phyloP scores from a whole-genome alignment of 2,797 vertebrate species.

The Cuculus canorus region DNA sequence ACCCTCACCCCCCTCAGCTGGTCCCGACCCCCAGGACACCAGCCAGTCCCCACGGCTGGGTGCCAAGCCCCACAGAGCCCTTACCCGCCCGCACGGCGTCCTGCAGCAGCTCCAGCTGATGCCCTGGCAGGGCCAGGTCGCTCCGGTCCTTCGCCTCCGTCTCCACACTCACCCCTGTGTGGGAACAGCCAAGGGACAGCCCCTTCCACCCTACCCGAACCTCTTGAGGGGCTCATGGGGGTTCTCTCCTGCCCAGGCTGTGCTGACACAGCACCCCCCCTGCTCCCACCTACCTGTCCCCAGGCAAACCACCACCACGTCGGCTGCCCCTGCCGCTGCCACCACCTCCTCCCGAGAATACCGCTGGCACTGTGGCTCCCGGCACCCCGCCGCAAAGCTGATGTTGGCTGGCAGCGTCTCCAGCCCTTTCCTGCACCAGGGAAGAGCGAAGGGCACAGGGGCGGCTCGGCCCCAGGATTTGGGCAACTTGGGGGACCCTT shows the following conservation, averaged over 20 bases:
- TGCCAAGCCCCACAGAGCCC: not conserved
- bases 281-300: conserved; percentile 57
- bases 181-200: not conserved
- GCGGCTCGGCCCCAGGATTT: not conserved
- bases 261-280: not conserved
- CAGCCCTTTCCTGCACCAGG: conserved; percentile 59
- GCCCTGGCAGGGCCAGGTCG: conserved; percentile 50
- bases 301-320: conserved; percentile 66
- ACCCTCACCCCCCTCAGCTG: not conserved
- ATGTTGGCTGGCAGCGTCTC: conserved; percentile 18
- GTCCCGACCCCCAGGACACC: accelerated
- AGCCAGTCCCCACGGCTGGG: accelerated
- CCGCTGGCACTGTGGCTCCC: not conserved
- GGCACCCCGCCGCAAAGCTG: conserved; percentile 40
- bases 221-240: accelerated
- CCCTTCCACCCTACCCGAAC: accelerated
- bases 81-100: conserved; percentile 52
- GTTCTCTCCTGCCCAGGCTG: not conserved
- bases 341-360: conserved; percentile 27
- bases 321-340: not conserved
- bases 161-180: conserved; percentile 45
- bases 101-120: conserved; percentile 69
- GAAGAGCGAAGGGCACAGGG: not conserved
- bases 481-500: not conserved
- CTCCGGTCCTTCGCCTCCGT: conserved; percentile 45